These are phyloP conservation scores for Sylvicapra grimmia DNA, from an alignment of 2,113 vertebrate species.

Conservation along the genomic window DNA sequence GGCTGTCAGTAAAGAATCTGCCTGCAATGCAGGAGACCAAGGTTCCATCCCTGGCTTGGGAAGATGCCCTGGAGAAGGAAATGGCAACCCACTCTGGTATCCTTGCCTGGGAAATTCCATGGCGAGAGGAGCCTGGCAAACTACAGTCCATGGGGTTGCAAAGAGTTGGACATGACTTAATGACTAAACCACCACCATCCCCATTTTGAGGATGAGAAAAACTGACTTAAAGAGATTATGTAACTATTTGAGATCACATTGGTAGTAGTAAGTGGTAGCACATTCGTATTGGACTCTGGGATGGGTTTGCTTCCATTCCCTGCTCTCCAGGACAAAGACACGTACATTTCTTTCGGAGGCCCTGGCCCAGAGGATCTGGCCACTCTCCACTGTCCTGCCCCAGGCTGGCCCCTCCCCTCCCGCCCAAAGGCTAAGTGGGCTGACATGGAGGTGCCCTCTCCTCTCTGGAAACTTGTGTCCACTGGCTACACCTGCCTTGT, in stretches of 20 bases:
- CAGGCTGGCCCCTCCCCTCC: not conserved
- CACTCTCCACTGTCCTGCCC: not conserved
- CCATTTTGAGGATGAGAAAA: constrained; percentile 7
- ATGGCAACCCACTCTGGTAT: not conserved
- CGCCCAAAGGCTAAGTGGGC: not conserved
- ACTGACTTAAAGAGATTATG: not conserved
- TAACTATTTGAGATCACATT: not conserved
- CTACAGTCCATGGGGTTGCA: not conserved
- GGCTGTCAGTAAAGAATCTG: not conserved
- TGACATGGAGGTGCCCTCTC: no score
- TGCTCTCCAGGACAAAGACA: not conserved
- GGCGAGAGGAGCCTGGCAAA: not conserved
- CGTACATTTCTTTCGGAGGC: not conserved
- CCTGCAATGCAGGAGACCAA: not conserved
- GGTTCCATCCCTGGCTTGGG: not conserved
- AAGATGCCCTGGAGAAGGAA: not conserved
- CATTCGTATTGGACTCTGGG: not conserved
- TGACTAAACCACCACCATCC: not conserved
- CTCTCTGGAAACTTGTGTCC: not conserved
- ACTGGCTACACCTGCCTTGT: not conserved
- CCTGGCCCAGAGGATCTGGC: not conserved
- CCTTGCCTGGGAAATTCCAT: not conserved
- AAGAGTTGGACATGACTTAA: not conserved
- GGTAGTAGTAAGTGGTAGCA: not conserved
- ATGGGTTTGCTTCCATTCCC: not conserved